phyloP scores from a whole-genome alignment of 1,140 invertebrate genomes.

The Prorops nasuta region DNA sequence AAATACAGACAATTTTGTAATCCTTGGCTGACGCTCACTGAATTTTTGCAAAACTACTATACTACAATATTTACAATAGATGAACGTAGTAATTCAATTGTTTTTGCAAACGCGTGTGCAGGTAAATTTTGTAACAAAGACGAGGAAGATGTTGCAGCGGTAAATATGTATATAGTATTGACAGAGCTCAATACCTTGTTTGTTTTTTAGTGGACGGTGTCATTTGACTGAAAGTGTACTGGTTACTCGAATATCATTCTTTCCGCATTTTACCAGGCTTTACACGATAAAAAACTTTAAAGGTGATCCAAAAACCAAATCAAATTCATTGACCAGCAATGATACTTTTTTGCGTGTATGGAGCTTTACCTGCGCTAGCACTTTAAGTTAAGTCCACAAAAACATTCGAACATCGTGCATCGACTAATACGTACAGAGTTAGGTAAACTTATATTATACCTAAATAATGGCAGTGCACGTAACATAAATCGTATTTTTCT shows the following conservation, averaged over 20 bases:
- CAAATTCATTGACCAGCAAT: constrained; percentile 30
- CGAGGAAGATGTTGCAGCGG: too few species aligned
- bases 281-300: neutral
- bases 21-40: neutral
- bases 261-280: too few species aligned
- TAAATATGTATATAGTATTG: neutral
- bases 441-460: constrained; percentile 13
- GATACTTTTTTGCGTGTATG: constrained; percentile 6
- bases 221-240: constrained; percentile 5
- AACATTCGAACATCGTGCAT: constrained; percentile 33
- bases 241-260: too few species aligned
- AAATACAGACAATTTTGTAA: neutral
- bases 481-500: neutral
- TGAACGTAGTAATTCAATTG: constrained; percentile 27
- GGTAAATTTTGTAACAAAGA: neutral
- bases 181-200: neutral
- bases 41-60: constrained; percentile 28
- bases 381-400: constrained; percentile 18
- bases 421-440: constrained; percentile 31
- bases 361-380: neutral
- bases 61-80: constrained; percentile 38
- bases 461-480: constrained; percentile 32
- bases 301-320: constrained; percentile 1
- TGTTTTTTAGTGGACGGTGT: constrained; percentile 25
- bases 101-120: constrained; percentile 26